phyloP scores from a whole-genome alignment of 2,113 vertebrate genomes.

The Zapornia atra region DNA sequence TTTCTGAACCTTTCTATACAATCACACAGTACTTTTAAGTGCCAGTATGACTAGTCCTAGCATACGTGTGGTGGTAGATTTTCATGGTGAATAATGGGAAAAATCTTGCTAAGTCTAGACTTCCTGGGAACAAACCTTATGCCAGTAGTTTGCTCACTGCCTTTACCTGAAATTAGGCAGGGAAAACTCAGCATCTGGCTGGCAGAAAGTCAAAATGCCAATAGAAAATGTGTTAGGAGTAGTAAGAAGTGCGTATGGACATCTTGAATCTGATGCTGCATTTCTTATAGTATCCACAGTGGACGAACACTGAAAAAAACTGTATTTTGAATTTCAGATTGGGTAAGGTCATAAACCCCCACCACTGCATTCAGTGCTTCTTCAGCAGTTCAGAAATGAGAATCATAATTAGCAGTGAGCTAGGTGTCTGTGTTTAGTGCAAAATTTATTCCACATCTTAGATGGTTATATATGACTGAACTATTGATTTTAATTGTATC shows the following conservation, averaged over 20 bases:
- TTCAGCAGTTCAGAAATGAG: not conserved
- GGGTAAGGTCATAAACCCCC: not conserved
- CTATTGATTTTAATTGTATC: slow-evolving; percentile 53
- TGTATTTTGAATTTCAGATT: not conserved
- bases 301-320: not conserved
- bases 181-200: not conserved
- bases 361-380: not conserved
- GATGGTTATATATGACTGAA: not conserved
- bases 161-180: not conserved
- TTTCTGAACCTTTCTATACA: not conserved
- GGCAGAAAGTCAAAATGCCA: not conserved
- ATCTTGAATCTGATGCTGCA: not conserved
- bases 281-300: not conserved
- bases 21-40: not conserved
- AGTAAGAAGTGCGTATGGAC: not conserved
- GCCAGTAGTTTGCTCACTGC: not conserved
- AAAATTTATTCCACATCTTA: not conserved
- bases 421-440: not conserved
- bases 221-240: not conserved
- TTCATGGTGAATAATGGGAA: not conserved
- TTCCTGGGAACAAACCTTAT: not conserved
- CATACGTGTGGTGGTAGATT: not conserved
- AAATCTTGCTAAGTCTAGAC: not conserved
- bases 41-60: not conserved
- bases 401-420: not conserved